Percentiles rank a stretch among this genome's conserved stretches.
Conservation (phyloP, 2,113 vertebrate genomes). For the Hiodon tergisus region DNA sequence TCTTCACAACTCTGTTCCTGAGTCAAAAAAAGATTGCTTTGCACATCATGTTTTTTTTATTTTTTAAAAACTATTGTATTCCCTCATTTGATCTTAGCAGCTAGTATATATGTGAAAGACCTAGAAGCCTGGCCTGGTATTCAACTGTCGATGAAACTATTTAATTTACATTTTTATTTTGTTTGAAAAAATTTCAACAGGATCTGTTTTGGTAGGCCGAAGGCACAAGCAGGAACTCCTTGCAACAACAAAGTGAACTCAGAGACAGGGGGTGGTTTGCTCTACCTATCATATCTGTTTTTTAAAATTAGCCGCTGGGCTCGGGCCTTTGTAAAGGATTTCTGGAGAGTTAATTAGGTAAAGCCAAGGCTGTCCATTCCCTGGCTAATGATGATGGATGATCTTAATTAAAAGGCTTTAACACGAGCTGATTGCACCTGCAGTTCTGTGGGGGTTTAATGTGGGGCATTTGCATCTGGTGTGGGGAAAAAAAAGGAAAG, state of each 20-base stretch:
- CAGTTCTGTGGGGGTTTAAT: slow-evolving; percentile 38
- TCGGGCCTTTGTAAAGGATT: slow-evolving; percentile 40
- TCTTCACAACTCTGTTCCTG: too few relatives aligned
- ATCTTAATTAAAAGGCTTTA: slow-evolving; percentile 67
- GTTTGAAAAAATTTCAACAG: too few relatives aligned
- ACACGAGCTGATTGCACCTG: slow-evolving; percentile 60
- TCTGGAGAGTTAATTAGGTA: slow-evolving; percentile 56
- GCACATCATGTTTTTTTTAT: too few relatives aligned
- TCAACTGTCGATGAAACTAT: too few relatives aligned
- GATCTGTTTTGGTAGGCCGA: too few relatives aligned
- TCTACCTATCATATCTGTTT: background rate
- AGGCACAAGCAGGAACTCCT: background rate
- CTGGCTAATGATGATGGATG: slow-evolving; percentile 71
- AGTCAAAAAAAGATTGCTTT: too few relatives aligned
- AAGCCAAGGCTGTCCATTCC: slow-evolving; percentile 54
- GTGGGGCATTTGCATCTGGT: slow-evolving; percentile 24
- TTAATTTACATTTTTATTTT: too few relatives aligned
- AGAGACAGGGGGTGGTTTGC: slow-evolving; percentile 24
- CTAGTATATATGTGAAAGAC: too few relatives aligned
- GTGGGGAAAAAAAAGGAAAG: too few relatives aligned
- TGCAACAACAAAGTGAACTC: background rate
- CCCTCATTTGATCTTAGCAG: too few relatives aligned
- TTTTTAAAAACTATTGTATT: too few relatives aligned
- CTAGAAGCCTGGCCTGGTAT: too few relatives aligned
- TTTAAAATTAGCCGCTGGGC: slow-evolving; percentile 19